These are phyloP conservation scores for Philonicus albiceps DNA, from an alignment of 2,888 invertebrate species.

Conservation along the genomic window DNA sequence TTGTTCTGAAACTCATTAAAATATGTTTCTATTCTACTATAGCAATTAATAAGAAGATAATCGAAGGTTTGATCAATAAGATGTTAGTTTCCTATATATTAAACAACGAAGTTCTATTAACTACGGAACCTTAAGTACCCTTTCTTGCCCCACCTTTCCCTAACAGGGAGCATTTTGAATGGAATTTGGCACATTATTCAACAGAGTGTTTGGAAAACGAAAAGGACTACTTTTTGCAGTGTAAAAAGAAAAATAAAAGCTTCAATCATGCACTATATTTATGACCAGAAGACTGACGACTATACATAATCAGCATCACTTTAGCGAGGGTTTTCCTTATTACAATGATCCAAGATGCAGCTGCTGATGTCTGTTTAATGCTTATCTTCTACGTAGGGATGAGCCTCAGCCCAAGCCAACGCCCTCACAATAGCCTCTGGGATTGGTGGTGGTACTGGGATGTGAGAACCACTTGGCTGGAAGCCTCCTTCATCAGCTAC, in stretches of 20 bases:
- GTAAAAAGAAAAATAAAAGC: neutral
- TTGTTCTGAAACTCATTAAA: no score
- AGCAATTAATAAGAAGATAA: no score
- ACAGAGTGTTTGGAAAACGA: no score
- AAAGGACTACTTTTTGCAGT: neutral
- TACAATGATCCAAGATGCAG: neutral
- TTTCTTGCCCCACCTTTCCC: no score
- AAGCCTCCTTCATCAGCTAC: constrained; percentile 76
- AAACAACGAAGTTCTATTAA: no score
- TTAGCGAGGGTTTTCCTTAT: neutral
- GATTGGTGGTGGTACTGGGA: neutral
- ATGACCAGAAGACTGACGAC: constrained; percentile 24
- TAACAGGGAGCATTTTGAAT: no score
- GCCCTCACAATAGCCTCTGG: neutral
- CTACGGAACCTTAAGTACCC: no score
- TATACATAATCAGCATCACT: neutral
- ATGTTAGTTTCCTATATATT: no score
- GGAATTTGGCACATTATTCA: no score
- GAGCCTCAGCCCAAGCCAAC: neutral
- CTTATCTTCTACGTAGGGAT: neutral
- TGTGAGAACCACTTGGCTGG: constrained; percentile 63
- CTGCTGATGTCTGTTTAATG: constrained; percentile 53
- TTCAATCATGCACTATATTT: constrained; percentile 23
- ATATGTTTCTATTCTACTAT: no score
- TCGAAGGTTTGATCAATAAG: no score